Conservation (phyloP, 1,140 invertebrate genomes). For the Drosophila nigromelanica region DNA sequence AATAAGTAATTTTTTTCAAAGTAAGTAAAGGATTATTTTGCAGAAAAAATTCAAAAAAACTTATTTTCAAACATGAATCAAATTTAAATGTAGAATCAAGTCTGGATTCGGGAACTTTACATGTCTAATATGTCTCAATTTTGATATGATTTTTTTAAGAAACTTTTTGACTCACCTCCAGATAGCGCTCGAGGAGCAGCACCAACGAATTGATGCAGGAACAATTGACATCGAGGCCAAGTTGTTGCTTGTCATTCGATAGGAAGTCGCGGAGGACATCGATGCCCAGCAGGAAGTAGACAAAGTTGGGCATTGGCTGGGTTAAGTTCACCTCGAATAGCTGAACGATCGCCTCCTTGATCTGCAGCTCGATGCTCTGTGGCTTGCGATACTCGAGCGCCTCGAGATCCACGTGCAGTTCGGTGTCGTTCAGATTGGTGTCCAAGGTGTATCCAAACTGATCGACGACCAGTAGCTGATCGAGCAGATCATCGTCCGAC, state of each 20-base stretch:
- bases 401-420: slow-evolving; percentile 65
- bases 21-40: too few species aligned
- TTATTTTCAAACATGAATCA: too few species aligned
- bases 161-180: slow-evolving; percentile 58
- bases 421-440: slow-evolving; percentile 2
- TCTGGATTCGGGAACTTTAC: too few species aligned
- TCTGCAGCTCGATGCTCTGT: slow-evolving; percentile 83
- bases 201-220: slow-evolving; percentile 94
- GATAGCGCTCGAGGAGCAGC: slow-evolving; percentile 88
- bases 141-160: too few species aligned
- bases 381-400: slow-evolving; percentile 41
- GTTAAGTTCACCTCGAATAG: slow-evolving; percentile 91
- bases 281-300: slow-evolving; percentile 95
- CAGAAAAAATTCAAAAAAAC: too few species aligned
- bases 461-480: slow-evolving; percentile 16
- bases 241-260: slow-evolving; percentile 87
- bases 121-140: too few species aligned
- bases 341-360: slow-evolving; percentile 88
- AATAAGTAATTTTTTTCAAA: too few species aligned
- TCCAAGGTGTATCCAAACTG: not conserved
- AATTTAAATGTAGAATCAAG: too few species aligned
- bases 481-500: slow-evolving; percentile 25
- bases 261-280: slow-evolving; percentile 87
- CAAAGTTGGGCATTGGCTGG: slow-evolving; percentile 91
- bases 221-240: slow-evolving; percentile 89